Base-by-base conservation (phyloP, 2,797 vertebrate species). In the Trachops cirrhosus region DNA sequence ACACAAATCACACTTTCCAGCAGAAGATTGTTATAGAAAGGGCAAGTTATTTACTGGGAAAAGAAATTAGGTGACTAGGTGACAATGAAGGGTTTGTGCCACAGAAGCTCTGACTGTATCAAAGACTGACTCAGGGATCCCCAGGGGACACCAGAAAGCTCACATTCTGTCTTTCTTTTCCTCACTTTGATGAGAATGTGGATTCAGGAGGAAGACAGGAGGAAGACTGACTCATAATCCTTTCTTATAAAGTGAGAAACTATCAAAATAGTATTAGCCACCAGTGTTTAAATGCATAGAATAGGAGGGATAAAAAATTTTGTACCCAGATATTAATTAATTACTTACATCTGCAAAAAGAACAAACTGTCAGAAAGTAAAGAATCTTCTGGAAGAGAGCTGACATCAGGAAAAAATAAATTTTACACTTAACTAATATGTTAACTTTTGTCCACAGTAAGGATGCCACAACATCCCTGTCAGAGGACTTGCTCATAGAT, bases 161-260 rank as follows among this genome's bases (percentile, higher is more conserved):
- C 21, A 3, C 24, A 2, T 75, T 94, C 26, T 93, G 64, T 59
- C 34, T 74, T 68, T 48, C 50, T 87, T 48, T 15, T n/a, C 54
- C 41, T 21, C 39, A 59, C n/a, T 57, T 88, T 44, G 29, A 94
- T 10, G 32, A 21, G 19, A 7, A 5, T 78, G 48, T 88, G 37
- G 54, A 78, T 44, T 86, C 46, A 77, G n/a, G 2, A 9, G 7
- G 32, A 10, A 91, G 41, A 54, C 1, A 68, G 22, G 93, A 54
- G 37, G 62, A 62, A 70, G n/a, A 62, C 10, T 70, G 26, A 37
- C 5, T 68, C 50, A 11, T 37, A 34, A 44, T 34, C 73, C 39
- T 64, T n/a, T 75, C 52, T 91, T 62, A 64, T 22, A 93, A 95
- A 79, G 82, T 37, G 59, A 94, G 79, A 86, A 77, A 54, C 54